phyloP scores from a whole-genome alignment of 2,797 vertebrate species.

The Hoplostethus mediterraneus region DNA sequence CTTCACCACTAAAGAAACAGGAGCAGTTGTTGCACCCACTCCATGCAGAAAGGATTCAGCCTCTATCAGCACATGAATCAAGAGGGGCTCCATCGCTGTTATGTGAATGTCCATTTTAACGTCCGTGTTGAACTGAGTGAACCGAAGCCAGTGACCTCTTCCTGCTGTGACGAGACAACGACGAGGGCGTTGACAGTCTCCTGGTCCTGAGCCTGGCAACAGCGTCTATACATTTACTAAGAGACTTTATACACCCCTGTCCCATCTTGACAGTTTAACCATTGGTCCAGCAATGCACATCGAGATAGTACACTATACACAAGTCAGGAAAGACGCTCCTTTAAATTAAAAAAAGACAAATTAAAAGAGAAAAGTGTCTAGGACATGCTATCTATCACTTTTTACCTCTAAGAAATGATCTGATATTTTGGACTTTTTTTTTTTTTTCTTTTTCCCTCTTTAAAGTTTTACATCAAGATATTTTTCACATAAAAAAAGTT shows the following conservation, averaged over 20 bases:
- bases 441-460: constrained; percentile 26
- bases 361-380: constrained; percentile 27
- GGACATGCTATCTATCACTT: constrained; percentile 66
- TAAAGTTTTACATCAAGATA: constrained; percentile 53
- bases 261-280: constrained; percentile 23
- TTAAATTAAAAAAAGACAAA: constrained; percentile 48
- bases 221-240: constrained; percentile 50
- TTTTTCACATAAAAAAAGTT: constrained; percentile 64
- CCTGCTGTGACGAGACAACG: background rate
- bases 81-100: no score
- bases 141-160: background rate
- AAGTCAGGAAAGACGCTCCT: constrained; percentile 30
- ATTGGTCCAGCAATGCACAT: constrained; percentile 75
- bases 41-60: no score
- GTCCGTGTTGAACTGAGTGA: background rate
- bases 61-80: no score
- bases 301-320: constrained; percentile 42
- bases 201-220: constrained; percentile 70
- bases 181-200: constrained; percentile 28
- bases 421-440: constrained; percentile 10
- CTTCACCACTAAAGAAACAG: no score
- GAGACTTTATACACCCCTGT: constrained; percentile 45
- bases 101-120: no score
- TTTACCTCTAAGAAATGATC: constrained; percentile 31
- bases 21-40: no score